Percentiles rank a stretch among this genome's conserved stretches.
Conservation (phyloP, 2,797 vertebrate species). For the Cryptoblepharus egeriae region DNA sequence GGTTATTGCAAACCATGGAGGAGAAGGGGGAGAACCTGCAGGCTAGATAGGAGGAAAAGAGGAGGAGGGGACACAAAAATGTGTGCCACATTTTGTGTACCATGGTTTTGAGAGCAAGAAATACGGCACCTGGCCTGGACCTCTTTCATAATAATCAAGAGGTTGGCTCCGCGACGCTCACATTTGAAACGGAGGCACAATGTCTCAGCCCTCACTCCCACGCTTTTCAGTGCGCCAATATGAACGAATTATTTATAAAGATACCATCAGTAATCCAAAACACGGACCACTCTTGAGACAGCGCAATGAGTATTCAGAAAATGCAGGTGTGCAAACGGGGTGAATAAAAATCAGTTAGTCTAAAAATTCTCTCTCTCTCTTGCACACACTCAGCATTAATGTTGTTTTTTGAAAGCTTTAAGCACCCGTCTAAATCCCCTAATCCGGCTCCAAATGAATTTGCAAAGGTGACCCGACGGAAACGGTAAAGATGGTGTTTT, state of each 20-base stretch:
- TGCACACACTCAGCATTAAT: not conserved
- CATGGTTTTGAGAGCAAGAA: not conserved
- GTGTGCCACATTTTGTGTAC: not conserved
- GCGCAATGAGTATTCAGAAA: not conserved
- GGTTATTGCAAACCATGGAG: not conserved
- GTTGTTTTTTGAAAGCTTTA: not conserved
- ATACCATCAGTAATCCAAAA: constrained; percentile 12
- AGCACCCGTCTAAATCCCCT: constrained; percentile 17
- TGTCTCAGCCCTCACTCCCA: not conserved
- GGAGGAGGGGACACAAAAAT: not conserved
- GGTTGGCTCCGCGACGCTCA: not conserved
- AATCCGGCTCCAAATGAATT: constrained; percentile 11
- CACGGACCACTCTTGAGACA: not conserved
- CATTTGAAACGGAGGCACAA: not conserved
- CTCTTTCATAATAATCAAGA: not conserved
- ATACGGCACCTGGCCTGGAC: not conserved
- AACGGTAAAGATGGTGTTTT: too few relatives aligned
- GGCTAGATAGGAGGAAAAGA: not conserved
- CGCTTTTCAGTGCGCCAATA: not conserved
- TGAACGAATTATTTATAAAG: constrained; percentile 21
- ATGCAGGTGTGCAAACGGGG: not conserved
- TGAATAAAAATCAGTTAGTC: not conserved
- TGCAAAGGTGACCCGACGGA: constrained; percentile 19
- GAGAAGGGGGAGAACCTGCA: not conserved
- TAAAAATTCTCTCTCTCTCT: not conserved